Evolutionary conservation across 2,797 vertebrate species (phyloP), one percentile per base, ranked within the genome.

Genomic region (Myioborus melanocephalus): DNA sequence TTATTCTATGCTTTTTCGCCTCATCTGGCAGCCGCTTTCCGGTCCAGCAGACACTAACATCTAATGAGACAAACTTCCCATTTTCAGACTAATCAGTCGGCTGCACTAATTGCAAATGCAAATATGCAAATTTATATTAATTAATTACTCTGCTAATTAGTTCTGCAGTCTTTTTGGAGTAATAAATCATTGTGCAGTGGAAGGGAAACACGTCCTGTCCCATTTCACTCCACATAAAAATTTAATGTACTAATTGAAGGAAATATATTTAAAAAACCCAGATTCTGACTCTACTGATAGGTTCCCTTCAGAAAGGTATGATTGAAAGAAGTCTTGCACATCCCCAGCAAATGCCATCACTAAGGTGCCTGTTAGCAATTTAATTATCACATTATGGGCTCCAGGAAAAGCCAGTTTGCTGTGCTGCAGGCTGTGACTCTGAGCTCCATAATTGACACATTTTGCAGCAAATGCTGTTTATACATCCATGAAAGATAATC

Each of bases 71-170:
- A 99, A 99, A 99, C 99, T 99, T 99, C 98, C 98, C 99, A 99
- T 99, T 99, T 98, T 99, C 99, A 99, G 98, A 99, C 99, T 99
- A 99, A 99, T 99, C 99, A 99, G 99, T 99, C 98, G 98, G 99
- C 99, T 99, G 99, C 99, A 99, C 99, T 99, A 99, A 99, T 99
- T 99, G 99, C 99, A 99, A 99, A 99, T 99, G 99, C 99, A 99
- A 99, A 99, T 99, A 99, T 99, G 99, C 99, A 99, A 99, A 99
- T 99, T 99, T 99, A 99, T 99, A 99, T 99, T 99, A 99, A 99
- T 99, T 99, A 99, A 99, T 99, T 99, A 99, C 99, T 99, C 98
- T 98, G 98, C 99, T 99, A 99, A 99, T 99, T 99, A 99, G 99
- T 99, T 99, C 99, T 99, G 99, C 98, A 98, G 98, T 99, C 98